Evolutionary conservation across 2,797 vertebrate genomes (phyloP), one percentile per base, ranked within the genome.

Genomic region (Siniperca undulata): DNA sequence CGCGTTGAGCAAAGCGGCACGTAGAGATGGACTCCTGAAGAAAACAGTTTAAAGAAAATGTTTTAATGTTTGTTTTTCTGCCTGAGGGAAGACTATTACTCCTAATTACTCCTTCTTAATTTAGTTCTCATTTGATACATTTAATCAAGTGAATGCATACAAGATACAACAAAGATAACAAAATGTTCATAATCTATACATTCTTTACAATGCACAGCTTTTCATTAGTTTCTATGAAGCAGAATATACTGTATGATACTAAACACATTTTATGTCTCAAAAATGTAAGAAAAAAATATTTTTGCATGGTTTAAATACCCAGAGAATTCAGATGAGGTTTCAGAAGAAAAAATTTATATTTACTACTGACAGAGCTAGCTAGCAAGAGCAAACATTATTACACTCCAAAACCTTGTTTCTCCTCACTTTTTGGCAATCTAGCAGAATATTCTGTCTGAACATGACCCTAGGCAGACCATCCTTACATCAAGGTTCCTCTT

Each of bases 21-120:
- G 98, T 99, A 17, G 98, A 98, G 91, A 99, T 98, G 64, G 98
- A 98, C 83, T 99, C 98, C 98, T 99, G 79, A 44, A 64, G 69
- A 61, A 52, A 78, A 83, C 2, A 71, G 13, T 59, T 78, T 22
- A 7, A 27, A 68, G 34, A 40, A 42, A 13, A 40, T 27, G 3
- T 48, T 58, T 75, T 2, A 38, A 14, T 59, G 22, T 13, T 67
- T 48, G 19, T 40, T 65, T 48, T 0, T 50, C 7, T 74, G 1
- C 16, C 40, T 13, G n/a, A 48, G 12, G 0, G 22, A 30, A 70
- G 16, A 84, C 20, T 8, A 20, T 56, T 22, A 70, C 12, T 0
- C 4, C 8, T 30, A 19, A 65, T 59, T 22, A 14, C 14, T 38
- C 11, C n/a, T 5, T 74, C 6, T 4, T n/a, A 30, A 38, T 40